These are phyloP conservation scores for Arenicola marina DNA, from an alignment of 2,888 invertebrate species.

Conservation along the genomic window DNA sequence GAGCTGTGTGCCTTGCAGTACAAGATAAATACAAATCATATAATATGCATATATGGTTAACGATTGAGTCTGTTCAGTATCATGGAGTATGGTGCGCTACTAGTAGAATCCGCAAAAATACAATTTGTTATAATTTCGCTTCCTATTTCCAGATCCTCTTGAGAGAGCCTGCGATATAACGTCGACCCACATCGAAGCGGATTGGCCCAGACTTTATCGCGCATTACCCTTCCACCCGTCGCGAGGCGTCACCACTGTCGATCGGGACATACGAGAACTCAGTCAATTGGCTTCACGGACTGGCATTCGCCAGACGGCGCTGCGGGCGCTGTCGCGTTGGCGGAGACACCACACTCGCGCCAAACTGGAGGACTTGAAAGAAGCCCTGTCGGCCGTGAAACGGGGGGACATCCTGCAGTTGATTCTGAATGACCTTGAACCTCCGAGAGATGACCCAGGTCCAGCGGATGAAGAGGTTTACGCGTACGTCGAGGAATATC, in stretches of 20 bases:
- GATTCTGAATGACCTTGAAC: slow-evolving; percentile 32
- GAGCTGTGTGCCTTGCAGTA: too few species aligned
- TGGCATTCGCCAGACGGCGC: slow-evolving; percentile 15
- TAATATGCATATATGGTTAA: too few species aligned
- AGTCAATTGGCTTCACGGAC: slow-evolving; percentile 4
- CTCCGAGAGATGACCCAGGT: slow-evolving; percentile 34
- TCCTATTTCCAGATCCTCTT: slow-evolving; percentile 45
- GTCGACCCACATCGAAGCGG: slow-evolving; percentile 39
- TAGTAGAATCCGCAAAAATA: too few species aligned
- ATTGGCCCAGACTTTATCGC: slow-evolving; percentile 50
- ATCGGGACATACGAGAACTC: slow-evolving; percentile 42
- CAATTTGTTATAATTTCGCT: too few species aligned
- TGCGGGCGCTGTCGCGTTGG: slow-evolving; percentile 45
- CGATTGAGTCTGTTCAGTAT: too few species aligned
- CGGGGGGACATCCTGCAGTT: slow-evolving; percentile 3
- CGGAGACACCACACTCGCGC: slow-evolving; percentile 44
- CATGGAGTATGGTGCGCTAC: too few species aligned
- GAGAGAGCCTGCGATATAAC: slow-evolving; percentile 43
- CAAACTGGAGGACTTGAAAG: slow-evolving; percentile 43
- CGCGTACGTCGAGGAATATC: slow-evolving; percentile 39
- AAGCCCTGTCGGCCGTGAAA: slow-evolving; percentile 9
- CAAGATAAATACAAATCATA: too few species aligned
- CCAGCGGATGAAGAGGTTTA: slow-evolving; percentile 38
- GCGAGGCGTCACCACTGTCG: slow-evolving; percentile 46
- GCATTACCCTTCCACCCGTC: slow-evolving; percentile 48